Evolutionary conservation across 2,113 vertebrate genomes (phyloP).

Genomic region (Cephalopterus ornatus): DNA sequence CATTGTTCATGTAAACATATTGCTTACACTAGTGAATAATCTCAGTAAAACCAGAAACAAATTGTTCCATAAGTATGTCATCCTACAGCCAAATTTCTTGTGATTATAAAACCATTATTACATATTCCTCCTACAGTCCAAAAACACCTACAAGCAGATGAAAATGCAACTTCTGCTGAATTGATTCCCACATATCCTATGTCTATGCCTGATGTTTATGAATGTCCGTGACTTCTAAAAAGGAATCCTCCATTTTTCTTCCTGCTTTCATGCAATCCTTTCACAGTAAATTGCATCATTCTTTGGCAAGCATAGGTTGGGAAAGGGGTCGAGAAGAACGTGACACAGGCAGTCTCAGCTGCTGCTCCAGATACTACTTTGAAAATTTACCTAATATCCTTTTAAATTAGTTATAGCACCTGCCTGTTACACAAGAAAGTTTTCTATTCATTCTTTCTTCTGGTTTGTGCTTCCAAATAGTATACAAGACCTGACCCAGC

Average conservation of each 20-base stretch:
- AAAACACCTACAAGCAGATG: neutral
- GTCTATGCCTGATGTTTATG: slow-evolving; percentile 21
- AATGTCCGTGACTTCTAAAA: neutral
- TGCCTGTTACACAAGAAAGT: neutral
- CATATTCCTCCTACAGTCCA: slow-evolving; percentile 39
- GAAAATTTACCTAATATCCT: neutral
- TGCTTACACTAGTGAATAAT: neutral
- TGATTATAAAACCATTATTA: slow-evolving; percentile 45
- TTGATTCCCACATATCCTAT: neutral
- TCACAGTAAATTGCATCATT: rapidly evolving
- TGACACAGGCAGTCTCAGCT: rapidly evolving
- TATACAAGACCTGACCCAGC: neutral
- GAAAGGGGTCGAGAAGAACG: neutral
- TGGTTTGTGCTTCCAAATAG: neutral
- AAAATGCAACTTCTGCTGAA: slow-evolving; percentile 40
- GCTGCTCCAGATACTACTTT: neutral
- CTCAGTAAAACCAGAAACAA: neutral
- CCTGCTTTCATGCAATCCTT: neutral
- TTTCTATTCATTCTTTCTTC: neutral
- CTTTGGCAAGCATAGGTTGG: neutral
- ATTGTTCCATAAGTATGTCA: neutral
- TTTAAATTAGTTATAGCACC: neutral
- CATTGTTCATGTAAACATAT: neutral
- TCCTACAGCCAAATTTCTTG: neutral
- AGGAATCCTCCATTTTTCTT: neutral